phyloP scores from a whole-genome alignment of 2,797 vertebrate genomes.

The Manis crassicaudata region DNA sequence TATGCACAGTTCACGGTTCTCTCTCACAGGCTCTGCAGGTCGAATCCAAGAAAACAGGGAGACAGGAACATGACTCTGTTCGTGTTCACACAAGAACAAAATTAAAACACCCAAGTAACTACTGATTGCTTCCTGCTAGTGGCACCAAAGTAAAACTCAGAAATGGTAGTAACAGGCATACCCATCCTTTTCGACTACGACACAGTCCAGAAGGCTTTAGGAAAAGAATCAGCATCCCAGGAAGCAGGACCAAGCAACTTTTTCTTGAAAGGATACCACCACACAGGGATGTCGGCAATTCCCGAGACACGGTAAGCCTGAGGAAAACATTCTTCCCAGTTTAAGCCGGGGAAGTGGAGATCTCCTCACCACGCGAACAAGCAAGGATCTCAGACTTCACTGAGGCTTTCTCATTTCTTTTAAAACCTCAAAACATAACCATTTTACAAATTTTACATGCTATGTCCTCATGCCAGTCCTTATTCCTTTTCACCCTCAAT shows the following conservation, averaged over 20 bases:
- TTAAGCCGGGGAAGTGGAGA: background rate
- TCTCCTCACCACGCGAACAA: fast-evolving
- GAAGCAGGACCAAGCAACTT: background rate
- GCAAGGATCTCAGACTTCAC: background rate
- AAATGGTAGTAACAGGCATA: background rate
- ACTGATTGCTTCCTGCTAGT: background rate
- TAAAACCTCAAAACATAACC: background rate
- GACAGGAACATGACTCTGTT: background rate
- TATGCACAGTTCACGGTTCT: background rate
- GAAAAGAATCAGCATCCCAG: background rate
- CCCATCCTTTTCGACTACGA: background rate
- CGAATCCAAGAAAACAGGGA: background rate
- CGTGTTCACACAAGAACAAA: background rate
- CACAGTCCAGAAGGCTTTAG: background rate
- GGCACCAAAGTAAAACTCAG: background rate
- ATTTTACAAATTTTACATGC: background rate
- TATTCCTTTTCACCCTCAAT: background rate
- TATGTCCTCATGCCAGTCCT: too few species aligned
- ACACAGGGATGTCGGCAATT: background rate
- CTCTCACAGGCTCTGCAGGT: background rate
- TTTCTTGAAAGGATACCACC: background rate
- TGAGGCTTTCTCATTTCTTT: background rate
- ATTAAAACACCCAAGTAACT: background rate
- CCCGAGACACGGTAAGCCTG: background rate
- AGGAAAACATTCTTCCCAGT: background rate